Conservation (phyloP, 1,140 invertebrate species). For the Colletes gigas region DNA sequence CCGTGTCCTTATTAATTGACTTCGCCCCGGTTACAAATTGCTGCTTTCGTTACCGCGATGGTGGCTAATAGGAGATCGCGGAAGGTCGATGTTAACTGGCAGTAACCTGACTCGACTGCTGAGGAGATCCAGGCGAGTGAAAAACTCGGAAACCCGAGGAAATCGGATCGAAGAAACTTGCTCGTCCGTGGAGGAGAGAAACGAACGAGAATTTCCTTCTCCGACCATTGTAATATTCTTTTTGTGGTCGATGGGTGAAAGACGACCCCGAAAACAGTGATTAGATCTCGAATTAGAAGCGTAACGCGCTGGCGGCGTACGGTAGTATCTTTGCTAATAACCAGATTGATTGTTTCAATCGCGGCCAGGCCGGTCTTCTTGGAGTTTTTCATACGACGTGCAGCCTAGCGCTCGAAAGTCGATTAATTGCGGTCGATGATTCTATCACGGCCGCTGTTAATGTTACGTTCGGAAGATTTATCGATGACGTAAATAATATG, state of each 20-base stretch:
- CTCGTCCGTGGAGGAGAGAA: background rate
- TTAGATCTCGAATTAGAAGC: too few species aligned
- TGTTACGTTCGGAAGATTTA: slow-evolving; percentile 50
- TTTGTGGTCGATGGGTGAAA: too few species aligned
- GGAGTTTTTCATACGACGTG: background rate
- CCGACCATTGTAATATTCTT: too few species aligned
- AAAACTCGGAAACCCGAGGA: background rate
- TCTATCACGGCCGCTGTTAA: slow-evolving; percentile 53
- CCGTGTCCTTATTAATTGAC: slow-evolving; percentile 74
- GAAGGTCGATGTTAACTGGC: slow-evolving; percentile 41
- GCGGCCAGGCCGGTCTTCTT: background rate
- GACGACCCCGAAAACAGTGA: too few species aligned
- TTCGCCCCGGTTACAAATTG: slow-evolving; percentile 72
- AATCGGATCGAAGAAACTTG: background rate
- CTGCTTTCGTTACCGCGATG: slow-evolving; percentile 59
- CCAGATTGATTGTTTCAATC: background rate
- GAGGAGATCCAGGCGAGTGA: too few species aligned
- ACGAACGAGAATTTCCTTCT: too few species aligned
- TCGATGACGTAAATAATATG: slow-evolving; percentile 57
- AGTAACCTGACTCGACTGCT: too few species aligned
- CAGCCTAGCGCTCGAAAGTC: background rate
- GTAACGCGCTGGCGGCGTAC: background rate
- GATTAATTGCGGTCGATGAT: slow-evolving; percentile 51
- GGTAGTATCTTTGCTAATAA: background rate
- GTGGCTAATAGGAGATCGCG: slow-evolving; percentile 13